Evolutionary conservation across 2,888 invertebrate species (phyloP).

Genomic region (Lagria hirta): DNA sequence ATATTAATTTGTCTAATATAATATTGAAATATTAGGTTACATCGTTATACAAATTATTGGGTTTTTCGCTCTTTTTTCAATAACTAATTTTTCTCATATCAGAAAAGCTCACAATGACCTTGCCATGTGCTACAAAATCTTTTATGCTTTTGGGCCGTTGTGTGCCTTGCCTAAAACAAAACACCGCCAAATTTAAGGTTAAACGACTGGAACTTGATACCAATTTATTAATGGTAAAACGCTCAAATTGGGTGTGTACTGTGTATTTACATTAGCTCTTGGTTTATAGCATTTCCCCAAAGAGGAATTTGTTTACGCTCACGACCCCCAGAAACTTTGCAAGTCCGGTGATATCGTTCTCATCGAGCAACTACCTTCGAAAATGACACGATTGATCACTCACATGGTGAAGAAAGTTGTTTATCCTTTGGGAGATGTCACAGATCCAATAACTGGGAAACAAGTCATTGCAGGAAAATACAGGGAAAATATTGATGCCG

Average conservation of each 20-base stretch:
- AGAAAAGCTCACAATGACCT: slow-evolving; percentile 35
- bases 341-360: slow-evolving; percentile 83
- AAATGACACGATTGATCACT: slow-evolving; percentile 73
- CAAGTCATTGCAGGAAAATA: slow-evolving; percentile 72
- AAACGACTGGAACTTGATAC: slow-evolving; percentile 73
- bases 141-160: slow-evolving; percentile 74
- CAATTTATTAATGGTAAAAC: slow-evolving; percentile 73
- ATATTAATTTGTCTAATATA: no score
- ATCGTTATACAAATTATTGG: not conserved
- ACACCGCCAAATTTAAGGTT: slow-evolving; percentile 77
- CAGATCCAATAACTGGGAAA: slow-evolving; percentile 83
- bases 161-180: slow-evolving; percentile 74
- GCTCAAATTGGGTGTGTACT: not conserved
- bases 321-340: slow-evolving; percentile 75
- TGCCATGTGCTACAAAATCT: slow-evolving; percentile 56
- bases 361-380: slow-evolving; percentile 71
- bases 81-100: not conserved
- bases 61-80: not conserved
- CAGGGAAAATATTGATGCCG: slow-evolving; percentile 72
- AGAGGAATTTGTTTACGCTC: slow-evolving; percentile 71
- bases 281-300: slow-evolving; percentile 77
- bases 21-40: no score
- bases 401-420: slow-evolving; percentile 79
- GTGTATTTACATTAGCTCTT: slow-evolving; percentile 17
- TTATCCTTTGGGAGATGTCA: slow-evolving; percentile 79